Conservation (phyloP, 1,140 invertebrate species). For the Batillaria attramentaria region DNA sequence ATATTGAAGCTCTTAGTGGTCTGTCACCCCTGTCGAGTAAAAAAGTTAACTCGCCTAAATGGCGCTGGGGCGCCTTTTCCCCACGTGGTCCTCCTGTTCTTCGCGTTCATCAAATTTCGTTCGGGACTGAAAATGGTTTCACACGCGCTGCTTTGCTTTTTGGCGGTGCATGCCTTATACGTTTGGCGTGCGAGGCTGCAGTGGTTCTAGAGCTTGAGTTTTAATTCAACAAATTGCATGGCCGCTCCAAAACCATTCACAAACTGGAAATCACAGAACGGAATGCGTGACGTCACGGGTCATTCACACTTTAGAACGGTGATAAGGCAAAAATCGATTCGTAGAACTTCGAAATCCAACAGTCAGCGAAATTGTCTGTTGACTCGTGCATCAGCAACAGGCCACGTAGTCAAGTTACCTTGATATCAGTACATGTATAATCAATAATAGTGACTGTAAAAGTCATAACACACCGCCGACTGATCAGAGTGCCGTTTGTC, state of each 20-base stretch:
- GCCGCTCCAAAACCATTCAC: neutral
- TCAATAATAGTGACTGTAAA: no score
- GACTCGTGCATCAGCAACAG: no score
- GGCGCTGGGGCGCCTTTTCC: neutral
- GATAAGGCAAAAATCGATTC: no score
- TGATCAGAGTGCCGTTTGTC: no score
- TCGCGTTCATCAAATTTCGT: conserved; percentile 8
- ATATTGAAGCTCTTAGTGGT: neutral
- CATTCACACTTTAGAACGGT: neutral
- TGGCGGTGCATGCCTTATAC: neutral
- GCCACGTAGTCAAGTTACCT: no score
- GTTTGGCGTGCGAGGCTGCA: neutral
- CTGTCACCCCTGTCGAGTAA: neutral
- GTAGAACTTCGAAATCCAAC: no score
- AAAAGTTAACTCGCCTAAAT: neutral
- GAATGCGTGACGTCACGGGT: neutral
- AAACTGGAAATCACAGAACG: neutral
- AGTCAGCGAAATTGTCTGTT: no score
- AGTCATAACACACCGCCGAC: no score
- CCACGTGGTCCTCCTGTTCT: conserved; percentile 23
- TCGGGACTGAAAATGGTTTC: neutral
- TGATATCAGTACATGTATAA: no score
- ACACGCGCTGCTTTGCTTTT: neutral
- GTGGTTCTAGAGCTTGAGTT: neutral
- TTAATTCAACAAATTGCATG: neutral